Conservation (phyloP, 2,888 invertebrate genomes). For the Erynnis tages region DNA sequence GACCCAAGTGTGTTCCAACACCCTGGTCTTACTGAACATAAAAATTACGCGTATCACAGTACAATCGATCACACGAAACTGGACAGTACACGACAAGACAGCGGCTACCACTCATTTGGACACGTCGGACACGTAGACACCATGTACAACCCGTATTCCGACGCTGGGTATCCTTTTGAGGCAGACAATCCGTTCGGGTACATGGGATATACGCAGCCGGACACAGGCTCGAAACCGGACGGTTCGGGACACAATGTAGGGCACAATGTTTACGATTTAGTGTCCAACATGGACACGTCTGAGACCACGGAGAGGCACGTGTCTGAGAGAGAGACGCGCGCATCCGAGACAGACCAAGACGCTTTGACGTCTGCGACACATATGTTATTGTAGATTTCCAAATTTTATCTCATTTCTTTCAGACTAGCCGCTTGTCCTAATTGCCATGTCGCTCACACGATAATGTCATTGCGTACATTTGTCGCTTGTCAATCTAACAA, state of each 20-base stretch:
- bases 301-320: slow-evolving; percentile 4
- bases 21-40: too few relatives aligned
- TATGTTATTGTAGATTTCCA: slow-evolving; percentile 3
- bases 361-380: slow-evolving; percentile 4
- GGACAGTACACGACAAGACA: too few relatives aligned
- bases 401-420: too few relatives aligned
- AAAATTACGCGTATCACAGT: too few relatives aligned
- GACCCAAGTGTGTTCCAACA: too few relatives aligned
- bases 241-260: slow-evolving; percentile 1
- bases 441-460: too few relatives aligned
- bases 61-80: too few relatives aligned
- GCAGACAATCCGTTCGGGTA: background rate
- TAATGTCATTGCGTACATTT: too few relatives aligned
- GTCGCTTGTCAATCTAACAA: too few relatives aligned
- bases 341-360: background rate
- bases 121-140: background rate
- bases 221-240: background rate
- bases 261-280: too few relatives aligned
- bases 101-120: background rate
- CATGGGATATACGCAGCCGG: background rate
- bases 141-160: background rate
- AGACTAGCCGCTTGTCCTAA: too few relatives aligned
- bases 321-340: background rate
- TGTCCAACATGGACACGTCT: background rate
- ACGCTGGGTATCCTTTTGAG: slow-evolving; percentile 3